Evolutionary conservation across 53 echinoderm and acorn worm genomes (phyloP).

Genomic region (Stichopus horrens): DNA sequence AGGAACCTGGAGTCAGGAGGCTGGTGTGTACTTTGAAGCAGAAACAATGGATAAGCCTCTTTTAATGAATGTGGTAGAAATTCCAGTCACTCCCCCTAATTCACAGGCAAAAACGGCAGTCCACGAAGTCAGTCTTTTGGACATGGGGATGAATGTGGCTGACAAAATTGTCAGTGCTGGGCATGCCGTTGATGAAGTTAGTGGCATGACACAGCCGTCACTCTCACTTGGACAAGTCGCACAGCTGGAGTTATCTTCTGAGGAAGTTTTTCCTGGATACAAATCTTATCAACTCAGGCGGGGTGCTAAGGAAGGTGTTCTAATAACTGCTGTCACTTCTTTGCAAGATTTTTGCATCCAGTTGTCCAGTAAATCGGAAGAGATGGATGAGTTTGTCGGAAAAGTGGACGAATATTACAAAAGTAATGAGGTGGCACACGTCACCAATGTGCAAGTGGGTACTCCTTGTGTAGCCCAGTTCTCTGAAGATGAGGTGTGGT

Average conservation of each 20-base stretch:
- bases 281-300: not conserved
- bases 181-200: not conserved
- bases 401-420: constrained; percentile 43
- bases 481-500: constrained; percentile 82
- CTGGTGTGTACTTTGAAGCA: constrained; percentile 52
- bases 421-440: not conserved
- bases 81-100: not conserved
- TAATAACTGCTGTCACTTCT: constrained; percentile 62
- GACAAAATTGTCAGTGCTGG: constrained; percentile 60
- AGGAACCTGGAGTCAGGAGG: constrained; percentile 53
- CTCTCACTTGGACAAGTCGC: not conserved
- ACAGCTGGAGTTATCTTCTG: not conserved
- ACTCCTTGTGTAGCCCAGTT: constrained; percentile 74
- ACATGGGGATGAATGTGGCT: constrained; percentile 73
- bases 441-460: constrained; percentile 48
- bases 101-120: not conserved
- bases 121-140: constrained; percentile 58
- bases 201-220: not conserved
- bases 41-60: constrained; percentile 70
- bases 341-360: constrained; percentile 78
- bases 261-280: constrained; percentile 25
- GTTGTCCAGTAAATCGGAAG: constrained; percentile 41
- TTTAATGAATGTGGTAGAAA: constrained; percentile 63
- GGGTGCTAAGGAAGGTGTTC: constrained; percentile 52
- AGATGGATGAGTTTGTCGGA: not conserved